Conservation (phyloP, 1,140 invertebrate species). For the Augochlora pura region DNA sequence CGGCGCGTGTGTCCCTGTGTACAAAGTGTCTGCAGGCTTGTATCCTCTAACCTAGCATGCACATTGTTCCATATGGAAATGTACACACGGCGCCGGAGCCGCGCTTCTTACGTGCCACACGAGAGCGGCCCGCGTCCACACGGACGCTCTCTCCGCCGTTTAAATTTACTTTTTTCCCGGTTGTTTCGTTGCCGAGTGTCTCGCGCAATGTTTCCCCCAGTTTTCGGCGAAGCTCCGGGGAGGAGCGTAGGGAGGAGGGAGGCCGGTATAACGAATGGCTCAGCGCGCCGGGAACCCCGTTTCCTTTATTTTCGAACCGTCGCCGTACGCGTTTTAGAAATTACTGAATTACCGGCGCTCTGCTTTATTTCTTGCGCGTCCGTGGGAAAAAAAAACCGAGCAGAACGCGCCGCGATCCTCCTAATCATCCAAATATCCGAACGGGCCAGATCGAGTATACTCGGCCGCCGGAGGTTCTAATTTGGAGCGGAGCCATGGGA, state of each 20-base stretch:
- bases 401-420: too few relatives aligned
- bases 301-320: background rate
- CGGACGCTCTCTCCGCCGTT: constrained; percentile 19
- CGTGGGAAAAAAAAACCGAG: too few relatives aligned
- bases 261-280: background rate
- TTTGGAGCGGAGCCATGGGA: too few relatives aligned
- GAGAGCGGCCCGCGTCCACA: constrained; percentile 1
- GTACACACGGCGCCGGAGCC: constrained; percentile 13
- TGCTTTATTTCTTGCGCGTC: background rate
- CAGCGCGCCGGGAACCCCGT: too few relatives aligned
- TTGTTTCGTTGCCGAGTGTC: constrained; percentile 36
- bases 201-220: constrained; percentile 36
- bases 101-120: constrained; percentile 30
- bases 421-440: background rate
- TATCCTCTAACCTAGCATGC: constrained; percentile 11
- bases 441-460: too few relatives aligned
- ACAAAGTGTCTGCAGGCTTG: constrained; percentile 48
- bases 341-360: background rate
- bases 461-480: too few relatives aligned
- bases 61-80: constrained; percentile 27
- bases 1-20: constrained; percentile 16
- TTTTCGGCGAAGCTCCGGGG: background rate
- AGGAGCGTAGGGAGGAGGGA: background rate
- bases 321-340: background rate
- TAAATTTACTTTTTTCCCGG: constrained; percentile 48